Base-by-base conservation (phyloP, 1,140 invertebrate species). In the Drosophila persimilis region DNA sequence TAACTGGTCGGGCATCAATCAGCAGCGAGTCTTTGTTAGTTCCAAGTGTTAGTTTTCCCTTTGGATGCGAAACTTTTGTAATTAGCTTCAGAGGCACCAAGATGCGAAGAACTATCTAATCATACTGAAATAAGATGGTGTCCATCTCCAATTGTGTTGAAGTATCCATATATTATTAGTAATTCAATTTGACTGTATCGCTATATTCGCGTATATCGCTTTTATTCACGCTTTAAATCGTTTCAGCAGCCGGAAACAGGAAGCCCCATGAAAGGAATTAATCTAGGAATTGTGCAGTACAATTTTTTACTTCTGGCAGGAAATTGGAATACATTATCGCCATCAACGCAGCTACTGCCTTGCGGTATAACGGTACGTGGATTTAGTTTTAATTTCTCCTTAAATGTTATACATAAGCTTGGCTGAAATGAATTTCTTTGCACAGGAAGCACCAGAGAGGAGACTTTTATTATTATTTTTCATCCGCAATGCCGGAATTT, bases 171-270 rank as follows among this genome's bases (percentile, higher is more conserved):
- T 69, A 63, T 69, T 54, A 69, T 69, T 69, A 69, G 63, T 29
- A 48, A 69, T 69, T 39, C 51, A 35, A 43, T 57, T 57, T 26
- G 26, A 56, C 47, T 44, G 24, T 43, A 31, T 47, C 51, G 15
- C 15, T 15, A 15, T 15, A 15, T 15, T 15, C 15, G 15, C 15
- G 15, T 15, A 15, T 15, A 15, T 15, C 15, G 15, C 15, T 15
- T 15, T 6, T 35, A 47, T 22, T 60, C 31, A 54, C 17, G n/a
- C 48, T 15, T 35, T 50, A 8, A 48, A 50, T 69, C 51, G 51
- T 67, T 69, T 69, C 51, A 69, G n/a, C 31, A n/a, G 53, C 51
- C 51, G 63, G 65, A 69, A 69, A 69, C 65, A 35, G 65, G 65
- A 69, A 69, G 51, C 63, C 20, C 6, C 17, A 11, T 13, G 17